A percentile compares a stretch with the other conserved stretches of the same genome.
phyloP scores from a whole-genome alignment of 2,113 vertebrate genomes.

The Erinaceus europaeus region DNA sequence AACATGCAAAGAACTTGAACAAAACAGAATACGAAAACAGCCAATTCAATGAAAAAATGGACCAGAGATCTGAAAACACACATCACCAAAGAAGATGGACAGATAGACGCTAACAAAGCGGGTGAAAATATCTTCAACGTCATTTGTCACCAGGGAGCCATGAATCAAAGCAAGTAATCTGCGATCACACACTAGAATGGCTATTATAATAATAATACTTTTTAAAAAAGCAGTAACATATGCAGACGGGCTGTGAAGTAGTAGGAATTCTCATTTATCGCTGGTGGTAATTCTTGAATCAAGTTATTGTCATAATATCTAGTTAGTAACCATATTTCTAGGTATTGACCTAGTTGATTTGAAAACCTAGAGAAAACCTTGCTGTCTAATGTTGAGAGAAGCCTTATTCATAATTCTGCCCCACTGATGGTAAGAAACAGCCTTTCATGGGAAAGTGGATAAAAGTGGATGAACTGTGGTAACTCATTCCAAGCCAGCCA shows the following conservation, averaged over 20 bases:
- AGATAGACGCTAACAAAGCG: slow-evolving; percentile 1
- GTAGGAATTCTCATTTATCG: neutral
- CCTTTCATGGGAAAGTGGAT: too few relatives aligned
- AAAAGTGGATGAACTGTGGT: too few relatives aligned
- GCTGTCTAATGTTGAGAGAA: neutral
- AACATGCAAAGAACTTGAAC: neutral
- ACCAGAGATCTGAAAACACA: neutral
- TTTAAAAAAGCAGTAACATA: neutral
- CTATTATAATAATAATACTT: neutral
- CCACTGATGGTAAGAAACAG: too few relatives aligned
- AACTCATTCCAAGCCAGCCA: neutral
- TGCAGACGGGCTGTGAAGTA: neutral
- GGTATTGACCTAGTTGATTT: neutral
- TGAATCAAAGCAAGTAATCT: neutral
- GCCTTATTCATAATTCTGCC: too few relatives aligned
- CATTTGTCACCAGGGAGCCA: neutral
- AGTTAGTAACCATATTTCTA: neutral
- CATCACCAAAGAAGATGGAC: neutral
- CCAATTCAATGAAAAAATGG: neutral
- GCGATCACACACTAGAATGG: neutral
- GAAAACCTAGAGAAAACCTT: neutral
- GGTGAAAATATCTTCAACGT: neutral
- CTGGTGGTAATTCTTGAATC: neutral
- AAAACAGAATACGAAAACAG: neutral
- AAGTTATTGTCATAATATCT: neutral